Percentiles rank a stretch among this genome's conserved stretches.
These are phyloP conservation scores for Caenorhabditis sp. DNA, from an alignment of 2,888 invertebrate genomes.

Conservation along the genomic window DNA sequence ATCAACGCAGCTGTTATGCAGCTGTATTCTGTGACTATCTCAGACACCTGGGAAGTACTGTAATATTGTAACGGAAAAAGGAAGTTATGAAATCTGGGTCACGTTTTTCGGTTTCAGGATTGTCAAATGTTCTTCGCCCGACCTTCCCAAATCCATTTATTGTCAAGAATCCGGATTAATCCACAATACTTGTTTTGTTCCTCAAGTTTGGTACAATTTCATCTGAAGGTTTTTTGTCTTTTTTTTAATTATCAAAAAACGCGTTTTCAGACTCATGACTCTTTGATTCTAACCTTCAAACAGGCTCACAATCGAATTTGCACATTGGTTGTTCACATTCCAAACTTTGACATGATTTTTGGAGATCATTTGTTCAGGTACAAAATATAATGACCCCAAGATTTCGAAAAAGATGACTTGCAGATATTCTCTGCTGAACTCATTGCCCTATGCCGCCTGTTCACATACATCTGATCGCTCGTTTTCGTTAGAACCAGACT, in stretches of 20 bases:
- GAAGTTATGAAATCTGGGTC: no score
- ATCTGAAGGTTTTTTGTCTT: slow-evolving; percentile 48
- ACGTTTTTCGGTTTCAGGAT: no score
- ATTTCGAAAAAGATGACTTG: slow-evolving; percentile 8
- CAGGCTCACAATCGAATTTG: slow-evolving; percentile 60
- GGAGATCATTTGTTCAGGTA: slow-evolving; percentile 54
- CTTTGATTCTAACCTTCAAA: slow-evolving; percentile 38
- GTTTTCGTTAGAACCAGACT: slow-evolving; percentile 47
- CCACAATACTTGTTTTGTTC: slow-evolving; percentile 50
- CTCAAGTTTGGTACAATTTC: slow-evolving; percentile 57
- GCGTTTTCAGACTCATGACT: slow-evolving; percentile 35
- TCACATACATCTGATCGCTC: slow-evolving; percentile 47
- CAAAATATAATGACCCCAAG: background rate
- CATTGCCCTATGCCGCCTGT: slow-evolving; percentile 59
- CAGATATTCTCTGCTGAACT: slow-evolving; percentile 59
- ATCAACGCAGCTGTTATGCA: no score
- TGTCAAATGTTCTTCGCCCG: slow-evolving; percentile 61
- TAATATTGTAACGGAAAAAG: no score
- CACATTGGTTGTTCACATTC: slow-evolving; percentile 62
- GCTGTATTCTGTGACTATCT: no score
- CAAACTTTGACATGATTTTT: slow-evolving; percentile 48
- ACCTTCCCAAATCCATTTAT: slow-evolving; percentile 51
- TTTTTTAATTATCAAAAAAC: background rate
- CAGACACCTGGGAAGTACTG: no score
- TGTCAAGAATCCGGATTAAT: slow-evolving; percentile 44